Evolutionary conservation across 2,113 vertebrate species (phyloP), one percentile per base, ranked within the genome.

Genomic region (Chaetura pelagica): DNA sequence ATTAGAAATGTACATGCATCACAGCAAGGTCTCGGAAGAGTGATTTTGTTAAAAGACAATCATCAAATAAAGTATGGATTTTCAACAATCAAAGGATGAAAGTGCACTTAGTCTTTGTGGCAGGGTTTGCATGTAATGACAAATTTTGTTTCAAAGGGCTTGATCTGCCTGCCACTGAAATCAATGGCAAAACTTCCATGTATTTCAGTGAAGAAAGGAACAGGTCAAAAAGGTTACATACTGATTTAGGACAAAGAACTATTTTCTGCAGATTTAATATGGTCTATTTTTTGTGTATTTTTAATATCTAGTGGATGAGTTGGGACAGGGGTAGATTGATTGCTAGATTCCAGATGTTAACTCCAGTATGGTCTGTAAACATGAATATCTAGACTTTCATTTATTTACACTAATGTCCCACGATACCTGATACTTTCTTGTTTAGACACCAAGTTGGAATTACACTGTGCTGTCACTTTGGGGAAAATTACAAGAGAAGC

Each of bases 31-130:
- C 89, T 90, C n/a, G 2, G 94, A 91, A 97, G 97, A 96, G 66
- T 81, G 80, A 97, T 95, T 97, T 94, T 95, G 73, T 90, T 90
- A 89, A 96, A 96, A 98, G 86, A 64, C 90, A 91, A 97, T 97
- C 96, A 94, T 96, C 86, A 97, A 97, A 97, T 95, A 89, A 95
- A 96, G 89, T 95, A 94, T 96, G 71, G 95, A 95, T 97, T 96
- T 95, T 97, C 94, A 96, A 85, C 85, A 97, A 93, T 83, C 94
- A 95, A 94, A 97, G 91, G 87, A 96, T 93, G 59, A 95, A 94
- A 67, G 87, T 90, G 91, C 94, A 88, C 94, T 96, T 91, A 88
- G 72, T 91, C 91, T 96, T 93, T 85, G 93, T 79, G 76, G 79
- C 84, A 93, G 57, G 71, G n/a, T 91, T 92, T 97, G 94, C 94